Evolutionary conservation across 2,113 vertebrate species (phyloP).

Genomic region (Vulpes ferrilata): DNA sequence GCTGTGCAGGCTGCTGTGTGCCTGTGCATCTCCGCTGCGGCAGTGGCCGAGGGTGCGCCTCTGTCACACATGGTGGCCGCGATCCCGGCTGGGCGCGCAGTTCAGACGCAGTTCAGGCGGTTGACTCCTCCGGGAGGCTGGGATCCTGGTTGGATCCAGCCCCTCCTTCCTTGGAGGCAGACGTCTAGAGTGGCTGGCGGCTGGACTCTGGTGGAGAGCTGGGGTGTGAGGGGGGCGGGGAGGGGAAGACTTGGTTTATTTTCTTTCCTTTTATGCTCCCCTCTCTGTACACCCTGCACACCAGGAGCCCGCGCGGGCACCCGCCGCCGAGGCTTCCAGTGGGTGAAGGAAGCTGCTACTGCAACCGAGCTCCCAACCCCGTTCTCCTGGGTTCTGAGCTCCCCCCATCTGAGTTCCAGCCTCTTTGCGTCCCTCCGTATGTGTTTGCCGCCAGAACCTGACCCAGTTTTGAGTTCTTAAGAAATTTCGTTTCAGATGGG

Average conservation of each 20-base stretch:
- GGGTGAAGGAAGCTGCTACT: rapidly evolving
- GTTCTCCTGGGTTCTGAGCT: neutral
- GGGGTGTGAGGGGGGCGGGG: neutral
- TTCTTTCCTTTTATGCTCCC: neutral
- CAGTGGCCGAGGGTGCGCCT: rapidly evolving
- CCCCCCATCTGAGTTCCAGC: neutral
- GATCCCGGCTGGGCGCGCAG: neutral
- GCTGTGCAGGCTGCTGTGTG: rapidly evolving
- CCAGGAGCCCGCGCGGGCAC: rapidly evolving
- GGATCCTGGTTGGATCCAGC: neutral
- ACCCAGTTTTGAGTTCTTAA: neutral
- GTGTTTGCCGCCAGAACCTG: rapidly evolving
- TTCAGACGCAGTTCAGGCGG: neutral
- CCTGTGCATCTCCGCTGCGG: rapidly evolving
- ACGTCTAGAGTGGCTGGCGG: neutral
- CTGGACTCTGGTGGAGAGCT: neutral
- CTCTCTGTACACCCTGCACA: rapidly evolving
- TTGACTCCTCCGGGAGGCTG: rapidly evolving
- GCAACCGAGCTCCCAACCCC: rapidly evolving
- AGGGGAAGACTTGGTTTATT: neutral
- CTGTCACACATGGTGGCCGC: neutral
- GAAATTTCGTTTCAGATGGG: neutral
- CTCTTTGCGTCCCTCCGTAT: neutral
- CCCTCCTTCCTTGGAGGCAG: neutral
- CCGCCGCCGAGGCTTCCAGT: rapidly evolving